These are phyloP conservation scores for Protomyctophum bolini DNA, from an alignment of 2,113 vertebrate genomes.

Conservation along the genomic window DNA sequence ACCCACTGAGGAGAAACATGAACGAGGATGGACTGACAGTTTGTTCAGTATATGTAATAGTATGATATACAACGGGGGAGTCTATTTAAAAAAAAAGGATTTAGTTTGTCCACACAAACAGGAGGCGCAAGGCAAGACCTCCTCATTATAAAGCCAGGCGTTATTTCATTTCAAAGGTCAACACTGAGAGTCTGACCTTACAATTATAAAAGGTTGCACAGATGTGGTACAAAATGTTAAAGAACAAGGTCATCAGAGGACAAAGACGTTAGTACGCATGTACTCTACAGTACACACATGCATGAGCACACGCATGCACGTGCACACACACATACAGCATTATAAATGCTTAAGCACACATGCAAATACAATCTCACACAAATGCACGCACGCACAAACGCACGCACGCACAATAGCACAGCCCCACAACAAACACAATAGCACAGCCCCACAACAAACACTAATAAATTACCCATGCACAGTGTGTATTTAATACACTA, in stretches of 20 bases:
- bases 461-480: constrained; percentile 7
- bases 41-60: too few relatives aligned
- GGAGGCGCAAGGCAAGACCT: constrained; percentile 4
- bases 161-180: constrained; percentile 53
- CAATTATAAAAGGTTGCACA: constrained; percentile 48
- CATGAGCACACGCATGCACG: neutral
- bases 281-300: constrained; percentile 13
- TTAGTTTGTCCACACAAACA: constrained; percentile 17
- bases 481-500: neutral
- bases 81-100: too few relatives aligned
- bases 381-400: neutral
- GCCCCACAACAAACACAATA: too few relatives aligned
- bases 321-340: neutral
- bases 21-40: too few relatives aligned
- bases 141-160: constrained; percentile 24
- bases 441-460: too few relatives aligned
- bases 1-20: too few relatives aligned
- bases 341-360: too few relatives aligned
- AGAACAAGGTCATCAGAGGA: constrained; percentile 56
- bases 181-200: constrained; percentile 51
- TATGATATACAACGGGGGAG: too few relatives aligned
- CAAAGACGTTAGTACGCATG: constrained; percentile 11
- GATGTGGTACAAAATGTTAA: constrained; percentile 55
- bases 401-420: neutral
- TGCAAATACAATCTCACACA: neutral